Base-by-base conservation (phyloP, 2,888 invertebrate species). In the Hedya salicella region DNA sequence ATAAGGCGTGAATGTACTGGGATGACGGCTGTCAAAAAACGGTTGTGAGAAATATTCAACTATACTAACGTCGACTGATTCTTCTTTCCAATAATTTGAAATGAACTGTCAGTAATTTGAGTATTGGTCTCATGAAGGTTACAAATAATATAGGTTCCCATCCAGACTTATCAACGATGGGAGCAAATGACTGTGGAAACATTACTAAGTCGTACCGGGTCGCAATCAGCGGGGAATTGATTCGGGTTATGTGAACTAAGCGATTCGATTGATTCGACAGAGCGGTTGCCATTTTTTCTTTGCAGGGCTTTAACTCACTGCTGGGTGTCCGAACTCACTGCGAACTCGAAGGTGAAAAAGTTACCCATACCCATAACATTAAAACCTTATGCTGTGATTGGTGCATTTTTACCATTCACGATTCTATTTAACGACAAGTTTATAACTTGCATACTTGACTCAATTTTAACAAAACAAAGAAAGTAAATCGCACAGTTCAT, bases 191-290 rank as follows among this genome's bases (percentile, higher is more conserved):
- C 42, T 56, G 56, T 9, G 9, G 36, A 44, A 30, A 9, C 57
- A 46, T 44, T 57, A 57, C 30, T 32, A n/a, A 57, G 42, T 13
- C 13, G 13, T 57, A n/a, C 30, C 25, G 21, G 49, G 48, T 9
- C 17, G 44, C 44, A 57, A 44, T 57, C 44, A 46, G 44, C 13
- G 17, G 14, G 54, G 44, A 44, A 57, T 44, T 57, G 57, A 57
- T 57, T 30, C 13, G n/a, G 56, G 30, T n/a, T 44, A 46, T 44
- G 57, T 16, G 44, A 44, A 56, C 44, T 44, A 17, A 56, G 44
- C 56, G 30, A 56, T 32, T 32, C 44, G 56, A 56, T 56, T 56
- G 56, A 56, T 56, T 56, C 42, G 25, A 25, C n/a, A 2, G 8
- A 21, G 40, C 40, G 40, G 13, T 57, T 17, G 19, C 13, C 9